Evolutionary conservation across 2,113 vertebrate species (phyloP).

Genomic region (Oryzias javanicus): DNA sequence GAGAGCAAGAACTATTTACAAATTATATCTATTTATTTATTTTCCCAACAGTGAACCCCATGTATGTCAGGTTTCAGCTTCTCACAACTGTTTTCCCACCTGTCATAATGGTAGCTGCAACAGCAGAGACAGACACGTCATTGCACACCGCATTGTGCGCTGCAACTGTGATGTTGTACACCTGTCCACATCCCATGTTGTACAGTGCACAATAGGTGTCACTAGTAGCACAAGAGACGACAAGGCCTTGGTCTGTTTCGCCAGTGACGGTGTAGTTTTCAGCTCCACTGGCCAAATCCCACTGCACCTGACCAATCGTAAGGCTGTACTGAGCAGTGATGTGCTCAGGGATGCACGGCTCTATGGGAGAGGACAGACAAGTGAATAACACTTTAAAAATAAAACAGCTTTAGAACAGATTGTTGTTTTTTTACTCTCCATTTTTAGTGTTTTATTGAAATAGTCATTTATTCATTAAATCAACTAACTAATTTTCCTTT

Average conservation of each 20-base stretch:
- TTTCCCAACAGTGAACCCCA: too few relatives aligned
- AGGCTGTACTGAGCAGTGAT: constrained; percentile 54
- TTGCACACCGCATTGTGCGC: constrained; percentile 65
- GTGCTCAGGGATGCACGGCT: constrained; percentile 64
- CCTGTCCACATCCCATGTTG: constrained; percentile 66
- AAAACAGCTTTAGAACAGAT: background rate
- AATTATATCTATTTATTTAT: too few relatives aligned
- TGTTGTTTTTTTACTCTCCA: too few relatives aligned
- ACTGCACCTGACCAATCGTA: constrained; percentile 61
- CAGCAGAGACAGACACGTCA: constrained; percentile 34
- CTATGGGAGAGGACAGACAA: constrained; percentile 40
- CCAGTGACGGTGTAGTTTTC: constrained; percentile 57
- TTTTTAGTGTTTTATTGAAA: too few relatives aligned
- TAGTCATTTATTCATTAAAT: too few relatives aligned
- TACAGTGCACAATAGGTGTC: constrained; percentile 67
- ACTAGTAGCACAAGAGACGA: constrained; percentile 52
- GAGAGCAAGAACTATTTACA: too few relatives aligned
- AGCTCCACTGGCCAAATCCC: constrained; percentile 66
- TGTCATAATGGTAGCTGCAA: constrained; percentile 49
- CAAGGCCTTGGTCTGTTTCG: constrained; percentile 59
- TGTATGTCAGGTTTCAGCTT: too few relatives aligned
- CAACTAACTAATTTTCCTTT: too few relatives aligned
- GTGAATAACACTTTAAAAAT: background rate
- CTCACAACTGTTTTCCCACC: constrained; percentile 55
- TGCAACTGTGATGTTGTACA: constrained; percentile 67